These are phyloP conservation scores for Ormyrus nitidulus DNA, from an alignment of 2,888 invertebrate species.

Conservation along the genomic window DNA sequence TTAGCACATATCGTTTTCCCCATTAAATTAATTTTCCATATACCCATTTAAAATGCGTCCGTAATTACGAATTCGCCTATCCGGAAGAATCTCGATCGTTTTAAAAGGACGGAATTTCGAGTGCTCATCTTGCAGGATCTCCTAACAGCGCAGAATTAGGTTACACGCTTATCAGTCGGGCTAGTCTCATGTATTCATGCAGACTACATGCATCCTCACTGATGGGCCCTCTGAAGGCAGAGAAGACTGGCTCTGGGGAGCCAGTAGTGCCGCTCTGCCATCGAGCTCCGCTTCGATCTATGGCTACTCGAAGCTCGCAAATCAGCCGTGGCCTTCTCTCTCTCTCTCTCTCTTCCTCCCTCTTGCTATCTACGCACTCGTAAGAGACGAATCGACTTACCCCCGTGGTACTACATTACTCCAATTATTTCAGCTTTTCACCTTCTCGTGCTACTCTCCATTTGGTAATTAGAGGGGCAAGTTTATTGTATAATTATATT, in stretches of 20 bases:
- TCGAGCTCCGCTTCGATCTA: constrained; percentile 67
- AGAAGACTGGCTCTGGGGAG: constrained; percentile 71
- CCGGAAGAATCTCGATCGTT: too few species aligned
- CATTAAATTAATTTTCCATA: too few species aligned
- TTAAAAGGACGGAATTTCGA: too few species aligned
- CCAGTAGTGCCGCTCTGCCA: constrained; percentile 58
- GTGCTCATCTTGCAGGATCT: too few species aligned
- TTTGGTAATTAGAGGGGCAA: too few species aligned
- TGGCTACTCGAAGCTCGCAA: constrained; percentile 69
- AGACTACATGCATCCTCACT: constrained; percentile 58
- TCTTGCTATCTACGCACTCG: background rate
- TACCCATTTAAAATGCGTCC: too few species aligned
- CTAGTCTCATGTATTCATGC: constrained; percentile 39
- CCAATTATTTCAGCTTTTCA: too few species aligned
- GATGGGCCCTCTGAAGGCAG: constrained; percentile 63
- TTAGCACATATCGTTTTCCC: too few species aligned
- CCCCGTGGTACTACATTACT: too few species aligned
- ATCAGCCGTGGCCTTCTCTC: constrained; percentile 62
- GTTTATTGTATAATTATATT: too few species aligned
- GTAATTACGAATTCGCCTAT: too few species aligned
- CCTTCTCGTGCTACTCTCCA: too few species aligned
- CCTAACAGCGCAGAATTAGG: constrained; percentile 48
- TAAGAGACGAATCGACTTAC: background rate
- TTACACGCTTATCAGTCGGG: constrained; percentile 58
- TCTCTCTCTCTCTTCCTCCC: background rate